phyloP scores from a whole-genome alignment of 37 sponge, comb jelly and placozoan genomes.

The Axinella damicornis region DNA sequence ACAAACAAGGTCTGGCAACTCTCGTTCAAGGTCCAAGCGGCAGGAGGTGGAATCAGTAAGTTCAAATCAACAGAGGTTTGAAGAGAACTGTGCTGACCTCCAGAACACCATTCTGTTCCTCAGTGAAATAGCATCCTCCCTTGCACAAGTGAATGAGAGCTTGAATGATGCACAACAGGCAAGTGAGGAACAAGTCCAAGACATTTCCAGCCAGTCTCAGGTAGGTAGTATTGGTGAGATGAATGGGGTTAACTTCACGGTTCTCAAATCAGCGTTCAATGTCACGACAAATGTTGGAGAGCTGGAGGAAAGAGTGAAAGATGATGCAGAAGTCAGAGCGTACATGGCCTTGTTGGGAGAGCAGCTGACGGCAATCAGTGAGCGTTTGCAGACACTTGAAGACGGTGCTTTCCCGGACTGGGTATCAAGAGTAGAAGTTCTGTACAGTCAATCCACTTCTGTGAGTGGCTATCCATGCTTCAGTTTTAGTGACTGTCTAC shows the following conservation, averaged over 20 bases:
- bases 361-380: not conserved
- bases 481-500: conserved; percentile 40
- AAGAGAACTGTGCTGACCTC: conserved; percentile 9
- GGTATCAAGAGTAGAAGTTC: conserved; percentile 21
- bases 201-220: no score
- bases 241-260: not conserved
- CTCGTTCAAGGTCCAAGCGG: no score
- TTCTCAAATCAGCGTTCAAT: conserved; percentile 17
- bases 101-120: conserved; percentile 1
- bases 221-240: not conserved
- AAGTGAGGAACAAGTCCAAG: no score
- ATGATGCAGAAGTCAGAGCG: no score
- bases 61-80: not conserved
- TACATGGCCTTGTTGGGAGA: not conserved
- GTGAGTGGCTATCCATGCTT: conserved; percentile 12
- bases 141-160: not conserved
- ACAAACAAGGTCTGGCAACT: no score
- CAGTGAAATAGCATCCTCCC: not conserved
- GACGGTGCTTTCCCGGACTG: conserved; percentile 16
- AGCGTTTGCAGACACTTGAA: not conserved
- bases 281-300: not conserved
- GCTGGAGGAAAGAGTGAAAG: not conserved
- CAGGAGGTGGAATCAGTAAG: not conserved
- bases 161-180: no score
- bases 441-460: not conserved